Evolutionary conservation across 2,797 vertebrate genomes (phyloP), one percentile per base, ranked within the genome.

Genomic region (Pangasius mekongensis): DNA sequence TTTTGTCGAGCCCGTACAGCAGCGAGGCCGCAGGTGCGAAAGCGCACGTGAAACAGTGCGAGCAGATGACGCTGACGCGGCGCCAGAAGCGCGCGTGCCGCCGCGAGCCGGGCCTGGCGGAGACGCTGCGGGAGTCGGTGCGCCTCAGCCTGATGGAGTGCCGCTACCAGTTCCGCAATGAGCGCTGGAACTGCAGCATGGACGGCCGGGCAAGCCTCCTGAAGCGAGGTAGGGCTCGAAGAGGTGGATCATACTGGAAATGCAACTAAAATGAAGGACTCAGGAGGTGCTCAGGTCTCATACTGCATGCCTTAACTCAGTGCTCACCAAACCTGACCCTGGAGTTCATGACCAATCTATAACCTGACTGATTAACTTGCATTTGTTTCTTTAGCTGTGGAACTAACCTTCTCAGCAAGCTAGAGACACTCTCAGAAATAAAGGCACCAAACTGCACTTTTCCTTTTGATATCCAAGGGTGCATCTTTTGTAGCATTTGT

Each of bases 101-200:
- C 58, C 87, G 98, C 85, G 98, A 99, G 90, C 98, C 98, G 0
- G 98, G 99, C 36, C 89, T 99, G 95, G 98, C 98, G 0, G 98
- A 99, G 93, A 98, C 97, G 5, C 93, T 99, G 89, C 95, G 97
- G 36, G 99, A 99, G 3, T 98, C 98, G 0, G 96, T 98, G 88
- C 97, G 97, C 64, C 96, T 99, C 3, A 97, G 98, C 64, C 92
- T 98, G 81, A 89, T 98, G 3, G 99, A 99, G 93, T 99, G 99
- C 91, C 98, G 98, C 84, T 97, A 97, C 90, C 99, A 99, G 92
- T 98, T 99, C 91, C 96, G 97, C 87, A 97, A 96, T 0, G 99
- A 99, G 93, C 98, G 99, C 93, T 99, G 99, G 99, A 99, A 99
- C 94, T 99, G 99, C 95, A 99, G 97, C 83, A 94, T 99, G 95